Evolutionary conservation across 2,888 invertebrate species (phyloP).

Genomic region (Thelaira solivaga): DNA sequence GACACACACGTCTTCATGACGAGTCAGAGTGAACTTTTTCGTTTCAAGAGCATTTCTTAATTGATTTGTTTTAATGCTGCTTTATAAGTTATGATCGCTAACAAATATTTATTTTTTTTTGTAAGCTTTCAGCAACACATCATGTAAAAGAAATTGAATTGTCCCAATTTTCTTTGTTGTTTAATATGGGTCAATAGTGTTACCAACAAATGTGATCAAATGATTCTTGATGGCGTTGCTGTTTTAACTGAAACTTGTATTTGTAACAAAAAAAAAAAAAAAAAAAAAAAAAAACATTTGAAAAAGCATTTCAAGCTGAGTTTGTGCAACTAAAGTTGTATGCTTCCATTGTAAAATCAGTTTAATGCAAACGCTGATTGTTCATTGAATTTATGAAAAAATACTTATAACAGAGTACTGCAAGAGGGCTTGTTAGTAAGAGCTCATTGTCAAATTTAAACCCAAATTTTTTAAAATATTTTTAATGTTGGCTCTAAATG

Average conservation of each 20-base stretch:
- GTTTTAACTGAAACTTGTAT: background rate
- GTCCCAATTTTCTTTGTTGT: conserved; percentile 3
- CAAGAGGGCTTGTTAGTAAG: too few relatives aligned
- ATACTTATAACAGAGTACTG: too few relatives aligned
- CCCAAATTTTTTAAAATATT: too few relatives aligned
- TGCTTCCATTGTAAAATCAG: conserved; percentile 37
- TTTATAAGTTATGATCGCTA: too few relatives aligned
- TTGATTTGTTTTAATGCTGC: too few relatives aligned
- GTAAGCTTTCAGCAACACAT: background rate
- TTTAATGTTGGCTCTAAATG: too few relatives aligned
- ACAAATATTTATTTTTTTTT: background rate
- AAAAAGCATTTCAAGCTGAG: background rate
- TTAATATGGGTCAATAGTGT: conserved; percentile 32
- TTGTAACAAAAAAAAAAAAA: background rate
- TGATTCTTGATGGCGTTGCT: background rate
- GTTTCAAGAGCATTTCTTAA: too few relatives aligned
- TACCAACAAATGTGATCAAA: background rate
- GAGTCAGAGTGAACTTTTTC: too few relatives aligned
- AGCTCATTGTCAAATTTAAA: too few relatives aligned
- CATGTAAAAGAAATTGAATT: conserved; percentile 1
- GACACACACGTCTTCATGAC: too few relatives aligned
- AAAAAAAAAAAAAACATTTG: background rate
- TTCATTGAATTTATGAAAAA: too few relatives aligned
- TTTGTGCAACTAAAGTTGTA: background rate
- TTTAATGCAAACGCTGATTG: background rate